Evolutionary conservation across 2,888 invertebrate species (phyloP).

Genomic region (Trissolcus japonicus): DNA sequence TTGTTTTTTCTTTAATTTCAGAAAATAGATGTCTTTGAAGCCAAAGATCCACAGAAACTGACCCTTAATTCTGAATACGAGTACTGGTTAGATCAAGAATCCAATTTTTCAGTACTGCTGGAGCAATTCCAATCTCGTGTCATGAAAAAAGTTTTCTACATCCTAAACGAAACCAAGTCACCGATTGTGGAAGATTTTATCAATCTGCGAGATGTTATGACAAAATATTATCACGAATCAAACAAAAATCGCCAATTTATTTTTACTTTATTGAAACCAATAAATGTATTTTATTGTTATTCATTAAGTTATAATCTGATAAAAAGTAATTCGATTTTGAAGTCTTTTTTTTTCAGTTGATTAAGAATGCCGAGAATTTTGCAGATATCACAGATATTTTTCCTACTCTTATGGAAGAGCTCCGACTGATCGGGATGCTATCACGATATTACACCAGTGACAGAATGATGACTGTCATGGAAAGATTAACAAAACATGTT

Average conservation of each 20-base stretch:
- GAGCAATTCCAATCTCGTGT: slow-evolving; percentile 88
- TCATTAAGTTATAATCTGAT: slow-evolving; percentile 72
- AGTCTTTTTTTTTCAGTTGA: slow-evolving; percentile 77
- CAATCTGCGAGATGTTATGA: neutral
- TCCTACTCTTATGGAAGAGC: slow-evolving; percentile 87
- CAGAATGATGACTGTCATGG: slow-evolving; percentile 89
- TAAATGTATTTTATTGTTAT: slow-evolving; percentile 77
- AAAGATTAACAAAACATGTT: slow-evolving; percentile 89
- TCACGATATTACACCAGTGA: slow-evolving; percentile 91
- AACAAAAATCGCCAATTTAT: slow-evolving; percentile 88
- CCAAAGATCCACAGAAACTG: slow-evolving; percentile 80
- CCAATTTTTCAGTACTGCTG: slow-evolving; percentile 85
- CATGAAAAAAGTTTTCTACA: slow-evolving; percentile 80
- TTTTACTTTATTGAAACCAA: slow-evolving; percentile 84
- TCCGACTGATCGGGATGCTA: slow-evolving; percentile 94
- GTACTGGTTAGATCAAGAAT: slow-evolving; percentile 90
- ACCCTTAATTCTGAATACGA: slow-evolving; percentile 91
- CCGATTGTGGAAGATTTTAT: slow-evolving; percentile 60
- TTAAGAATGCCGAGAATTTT: slow-evolving; percentile 84
- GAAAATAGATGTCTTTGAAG: slow-evolving; percentile 64
- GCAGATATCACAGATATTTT: slow-evolving; percentile 84
- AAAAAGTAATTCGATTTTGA: neutral
- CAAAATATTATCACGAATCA: slow-evolving; percentile 82
- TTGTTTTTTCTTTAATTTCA: slow-evolving; percentile 62
- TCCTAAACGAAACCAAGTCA: slow-evolving; percentile 79